These are phyloP conservation scores for Fulica atra DNA, from an alignment of 2,113 vertebrate species.

Conservation along the genomic window DNA sequence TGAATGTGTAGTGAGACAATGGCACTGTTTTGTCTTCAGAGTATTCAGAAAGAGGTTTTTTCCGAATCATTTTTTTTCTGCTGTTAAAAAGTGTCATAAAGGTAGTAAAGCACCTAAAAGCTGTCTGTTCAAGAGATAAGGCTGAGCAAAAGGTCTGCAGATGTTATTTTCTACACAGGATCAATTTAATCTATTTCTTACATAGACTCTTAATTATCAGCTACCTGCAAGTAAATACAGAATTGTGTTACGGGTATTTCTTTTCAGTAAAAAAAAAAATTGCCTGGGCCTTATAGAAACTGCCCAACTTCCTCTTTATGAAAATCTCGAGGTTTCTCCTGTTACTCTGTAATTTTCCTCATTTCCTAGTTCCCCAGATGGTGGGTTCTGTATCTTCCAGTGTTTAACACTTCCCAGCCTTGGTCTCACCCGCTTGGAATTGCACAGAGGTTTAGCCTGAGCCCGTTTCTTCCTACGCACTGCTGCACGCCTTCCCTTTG, in stretches of 20 bases:
- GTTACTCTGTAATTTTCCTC: not conserved
- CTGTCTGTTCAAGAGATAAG: not conserved
- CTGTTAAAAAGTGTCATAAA: not conserved
- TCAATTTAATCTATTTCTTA: not conserved
- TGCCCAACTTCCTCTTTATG: not conserved
- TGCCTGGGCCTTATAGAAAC: not conserved
- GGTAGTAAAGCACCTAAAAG: not conserved
- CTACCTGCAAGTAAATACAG: not conserved
- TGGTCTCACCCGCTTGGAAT: not conserved
- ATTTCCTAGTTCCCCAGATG: not conserved
- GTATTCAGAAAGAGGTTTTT: not conserved
- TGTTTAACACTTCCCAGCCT: not conserved
- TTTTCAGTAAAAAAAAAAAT: not conserved
- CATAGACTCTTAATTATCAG: not conserved
- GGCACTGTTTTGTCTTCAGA: not conserved
- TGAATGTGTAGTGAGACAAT: not conserved
- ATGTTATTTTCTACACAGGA: not conserved
- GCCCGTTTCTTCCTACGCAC: not conserved
- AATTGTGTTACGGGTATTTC: not conserved
- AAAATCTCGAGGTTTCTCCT: not conserved
- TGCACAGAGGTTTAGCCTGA: not conserved
- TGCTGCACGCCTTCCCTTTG: not conserved
- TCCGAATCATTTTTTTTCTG: not conserved
- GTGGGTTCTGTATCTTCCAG: not conserved
- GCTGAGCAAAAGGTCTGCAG: not conserved